Base-by-base conservation (phyloP, 2,888 invertebrate genomes). In the Pogonocherus hispidulus region DNA sequence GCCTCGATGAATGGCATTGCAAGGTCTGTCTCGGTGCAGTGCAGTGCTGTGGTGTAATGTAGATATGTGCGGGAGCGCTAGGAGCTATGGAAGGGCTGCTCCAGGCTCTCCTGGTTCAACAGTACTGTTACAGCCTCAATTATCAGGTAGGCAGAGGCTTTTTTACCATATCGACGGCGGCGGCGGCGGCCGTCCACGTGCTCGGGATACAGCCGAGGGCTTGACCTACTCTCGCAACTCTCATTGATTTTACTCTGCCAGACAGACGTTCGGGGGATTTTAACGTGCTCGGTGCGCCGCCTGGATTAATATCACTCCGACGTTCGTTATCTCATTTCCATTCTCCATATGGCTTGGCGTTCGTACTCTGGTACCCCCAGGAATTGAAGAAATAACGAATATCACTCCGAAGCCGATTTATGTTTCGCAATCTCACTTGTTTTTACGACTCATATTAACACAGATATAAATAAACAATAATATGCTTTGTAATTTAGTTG, bases 1-100 rank as follows among this genome's bases (percentile, higher is more conserved):
- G 87, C 90, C 89, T 88, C 90, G 89, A 89, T 90, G 90, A 90
- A 90, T 90, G 90, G 88, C 87, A 88, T 85, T 86, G 87, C 86
- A 87, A 87, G 85, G 84, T 84, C 85, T 84, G 83, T 84, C 83
- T 84, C 83, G 84, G 84, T 85, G 86, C 86, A 86, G 81, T 84
- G 84, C 83, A 80, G 83, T 81, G 82, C 76, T 79, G 78, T 68
- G 70, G 74, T 69, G 73, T 73, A 72, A 75, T 75, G 76, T 77
- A 78, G 79, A 78, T 75, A 81, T 80, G 81, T 80, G 80, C 80
- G 79, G 78, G 72, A 71, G 69, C 59, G 60, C n/a, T 27, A 65
- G 74, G 76, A 78, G 80, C 80, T 78, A 86, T 86, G 86, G 86
- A 86, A 82, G 85, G 85, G 80, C 85, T 86, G 77, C 82, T 86